A percentile compares a stretch with the other conserved stretches of the same genome.
Conservation (phyloP, 2,113 vertebrate species). For the Cephalopholis sonnerati region DNA sequence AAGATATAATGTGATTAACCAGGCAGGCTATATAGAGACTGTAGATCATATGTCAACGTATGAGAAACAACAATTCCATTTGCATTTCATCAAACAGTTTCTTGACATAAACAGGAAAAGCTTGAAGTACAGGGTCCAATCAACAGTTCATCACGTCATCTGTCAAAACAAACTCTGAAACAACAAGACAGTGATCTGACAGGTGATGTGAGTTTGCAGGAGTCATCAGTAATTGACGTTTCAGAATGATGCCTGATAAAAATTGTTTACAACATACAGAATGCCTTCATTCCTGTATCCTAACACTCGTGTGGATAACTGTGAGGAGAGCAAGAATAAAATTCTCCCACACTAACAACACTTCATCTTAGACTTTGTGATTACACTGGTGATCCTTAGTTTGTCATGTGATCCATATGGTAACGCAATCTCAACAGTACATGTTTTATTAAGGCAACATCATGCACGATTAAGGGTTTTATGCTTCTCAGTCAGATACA, state of each 20-base stretch:
- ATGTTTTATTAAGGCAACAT: too few relatives aligned
- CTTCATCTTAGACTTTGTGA: too few relatives aligned
- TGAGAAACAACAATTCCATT: background rate
- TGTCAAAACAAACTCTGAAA: slow-evolving; percentile 23
- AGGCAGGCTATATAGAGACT: background rate
- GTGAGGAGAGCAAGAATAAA: background rate
- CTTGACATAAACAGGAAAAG: background rate
- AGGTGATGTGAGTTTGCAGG: background rate
- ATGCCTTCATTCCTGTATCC: background rate
- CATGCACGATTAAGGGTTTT: too few relatives aligned
- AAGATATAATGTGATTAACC: too few relatives aligned
- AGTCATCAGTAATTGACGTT: background rate
- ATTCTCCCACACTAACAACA: background rate
- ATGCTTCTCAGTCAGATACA: too few relatives aligned
- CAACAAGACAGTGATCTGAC: slow-evolving; percentile 11
- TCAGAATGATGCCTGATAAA: background rate
- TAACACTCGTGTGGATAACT: background rate
- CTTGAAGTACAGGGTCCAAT: background rate
- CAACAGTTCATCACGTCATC: background rate
- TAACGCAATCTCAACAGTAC: too few relatives aligned
- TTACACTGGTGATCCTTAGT: too few relatives aligned
- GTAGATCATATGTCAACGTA: background rate
- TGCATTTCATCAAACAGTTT: background rate
- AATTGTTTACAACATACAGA: background rate
- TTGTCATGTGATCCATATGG: too few relatives aligned